Evolutionary conservation across 1,140 invertebrate species (phyloP).

Genomic region (Pygmarrhopalites habei): DNA sequence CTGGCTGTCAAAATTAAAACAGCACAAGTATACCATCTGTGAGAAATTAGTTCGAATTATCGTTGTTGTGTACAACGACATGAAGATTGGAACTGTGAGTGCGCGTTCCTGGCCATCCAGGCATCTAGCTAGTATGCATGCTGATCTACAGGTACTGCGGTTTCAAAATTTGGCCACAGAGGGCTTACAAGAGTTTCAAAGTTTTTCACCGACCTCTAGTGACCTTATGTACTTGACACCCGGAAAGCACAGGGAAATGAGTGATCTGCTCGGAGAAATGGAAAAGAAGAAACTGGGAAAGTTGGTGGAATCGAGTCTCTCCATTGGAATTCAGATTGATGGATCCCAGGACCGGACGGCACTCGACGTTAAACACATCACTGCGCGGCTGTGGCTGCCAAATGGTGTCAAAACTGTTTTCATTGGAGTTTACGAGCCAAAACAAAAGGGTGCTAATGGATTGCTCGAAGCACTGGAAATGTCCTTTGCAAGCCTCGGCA

Average conservation of each 20-base stretch:
- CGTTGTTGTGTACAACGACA: not conserved
- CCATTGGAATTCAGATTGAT: not conserved
- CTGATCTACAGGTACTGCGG: not conserved
- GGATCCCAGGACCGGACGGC: not conserved
- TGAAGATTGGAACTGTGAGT: not conserved
- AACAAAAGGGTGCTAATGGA: not conserved
- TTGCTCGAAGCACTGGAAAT: not conserved
- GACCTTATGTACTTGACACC: not conserved
- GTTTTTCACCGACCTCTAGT: not conserved
- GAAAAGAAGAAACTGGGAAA: not conserved
- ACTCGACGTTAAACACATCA: no score
- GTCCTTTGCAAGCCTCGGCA: not conserved
- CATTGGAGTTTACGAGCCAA: not conserved
- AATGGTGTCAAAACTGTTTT: not conserved
- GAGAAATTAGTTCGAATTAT: not conserved
- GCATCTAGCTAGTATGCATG: not conserved
- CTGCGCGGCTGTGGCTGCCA: not conserved
- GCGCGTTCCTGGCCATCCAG: not conserved
- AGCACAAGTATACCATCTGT: not conserved
- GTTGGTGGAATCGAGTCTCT: not conserved
- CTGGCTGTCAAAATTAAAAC: not conserved
- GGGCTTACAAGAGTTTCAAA: not conserved
- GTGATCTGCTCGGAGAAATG: not conserved
- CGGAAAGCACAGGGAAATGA: not conserved
- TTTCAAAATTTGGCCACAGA: not conserved